Percentiles rank a stretch among this genome's conserved stretches.
phyloP scores from a whole-genome alignment of 2,888 invertebrate species.

The Rutpela maculata region DNA sequence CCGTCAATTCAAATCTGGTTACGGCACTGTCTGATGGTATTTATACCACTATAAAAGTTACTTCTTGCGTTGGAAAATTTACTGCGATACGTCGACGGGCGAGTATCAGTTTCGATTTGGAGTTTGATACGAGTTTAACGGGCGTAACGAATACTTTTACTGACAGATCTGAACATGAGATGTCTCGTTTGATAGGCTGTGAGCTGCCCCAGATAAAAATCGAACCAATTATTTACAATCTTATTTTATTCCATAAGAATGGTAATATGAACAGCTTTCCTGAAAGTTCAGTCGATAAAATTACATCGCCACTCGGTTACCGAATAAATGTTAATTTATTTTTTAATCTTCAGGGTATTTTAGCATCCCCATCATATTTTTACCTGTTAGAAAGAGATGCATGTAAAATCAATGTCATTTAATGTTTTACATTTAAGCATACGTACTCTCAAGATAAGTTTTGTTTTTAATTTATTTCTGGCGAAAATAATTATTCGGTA shows the following conservation, averaged over 20 bases:
- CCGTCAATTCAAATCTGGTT: background rate
- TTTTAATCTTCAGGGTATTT: too few relatives aligned
- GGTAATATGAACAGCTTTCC: background rate
- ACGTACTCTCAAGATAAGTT: too few relatives aligned
- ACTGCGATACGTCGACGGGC: constrained; percentile 8
- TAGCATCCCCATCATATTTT: too few relatives aligned
- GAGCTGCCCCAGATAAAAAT: constrained; percentile 39
- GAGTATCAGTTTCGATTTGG: constrained; percentile 48
- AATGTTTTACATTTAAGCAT: too few relatives aligned
- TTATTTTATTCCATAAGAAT: constrained; percentile 25
- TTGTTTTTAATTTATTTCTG: too few relatives aligned
- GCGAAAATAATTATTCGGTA: too few relatives aligned
- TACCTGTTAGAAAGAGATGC: too few relatives aligned
- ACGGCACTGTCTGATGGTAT: constrained; percentile 15
- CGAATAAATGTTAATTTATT: background rate
- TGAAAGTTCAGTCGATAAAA: background rate
- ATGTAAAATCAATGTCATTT: too few relatives aligned
- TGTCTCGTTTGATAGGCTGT: constrained; percentile 40
- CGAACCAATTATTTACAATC: constrained; percentile 41
- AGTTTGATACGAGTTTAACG: constrained; percentile 32
- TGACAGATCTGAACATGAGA: constrained; percentile 45
- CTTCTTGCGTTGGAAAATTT: constrained; percentile 22
- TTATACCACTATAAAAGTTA: constrained; percentile 19
- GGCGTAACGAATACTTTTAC: constrained; percentile 48
- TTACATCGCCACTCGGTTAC: background rate